Evolutionary conservation across 2,113 vertebrate genomes (phyloP), one percentile per base, ranked within the genome.

Genomic region (Panthera tigris): DNA sequence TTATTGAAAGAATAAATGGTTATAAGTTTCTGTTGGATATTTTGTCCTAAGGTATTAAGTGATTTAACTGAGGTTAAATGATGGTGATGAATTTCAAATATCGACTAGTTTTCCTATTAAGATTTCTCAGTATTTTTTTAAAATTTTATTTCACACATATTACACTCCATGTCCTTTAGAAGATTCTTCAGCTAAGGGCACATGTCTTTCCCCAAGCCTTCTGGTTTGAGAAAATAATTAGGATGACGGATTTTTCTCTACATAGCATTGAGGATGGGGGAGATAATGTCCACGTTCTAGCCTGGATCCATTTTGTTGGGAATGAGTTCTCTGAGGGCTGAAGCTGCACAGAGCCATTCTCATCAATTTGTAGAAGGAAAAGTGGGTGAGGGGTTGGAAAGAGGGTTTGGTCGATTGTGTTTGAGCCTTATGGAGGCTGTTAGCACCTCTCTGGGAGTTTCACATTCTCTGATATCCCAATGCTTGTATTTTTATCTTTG

Each of bases 281-380:
- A 71, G 8, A 3, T 23, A 39, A 57, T 19, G 19, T 57, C 21
- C 39, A 10, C 23, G 16, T 78, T 84, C 8, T 65, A 55, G 12
- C 25, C 27, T 80, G 19, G 9, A 12, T 82, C 16, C 4, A 21
- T 63, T 88, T 18, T 41, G 19, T 39, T 4, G 10, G 19, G 8
- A 31, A 3, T 61, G 52, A 39, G 19, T 57, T 16, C 31, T 65
- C 19, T 14, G 23, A 33, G 21, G 16, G 4, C 52, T 29, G 0
- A 29, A 61, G 41, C 4, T 25, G 0, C 13, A 1, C 18, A 23
- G 18, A 21, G 0, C 1, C 4, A 29, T 29, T n/a, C 25, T 45
- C 12, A 36, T 82, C 10, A 48, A 21, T 89, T 81, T 36, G 27
- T 0, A 12, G 41, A 4, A 92, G 13, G 29, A 83, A 52, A n/a